Evolutionary conservation across 2,797 vertebrate genomes (phyloP).

Genomic region (Lophotriccus pileatus): DNA sequence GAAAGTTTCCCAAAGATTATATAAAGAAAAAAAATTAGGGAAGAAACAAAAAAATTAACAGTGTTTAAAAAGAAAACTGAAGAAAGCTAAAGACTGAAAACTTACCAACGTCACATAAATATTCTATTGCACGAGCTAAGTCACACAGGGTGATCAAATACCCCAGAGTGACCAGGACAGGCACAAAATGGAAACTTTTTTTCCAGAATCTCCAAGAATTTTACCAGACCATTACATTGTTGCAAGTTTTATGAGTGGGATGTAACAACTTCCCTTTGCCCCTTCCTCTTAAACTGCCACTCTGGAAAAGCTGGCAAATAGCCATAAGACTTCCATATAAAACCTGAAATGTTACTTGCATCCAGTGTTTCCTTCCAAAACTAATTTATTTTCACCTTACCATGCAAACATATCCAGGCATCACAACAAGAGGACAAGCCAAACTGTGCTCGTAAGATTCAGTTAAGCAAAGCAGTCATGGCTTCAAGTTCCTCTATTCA

Average conservation of each 20-base stretch:
- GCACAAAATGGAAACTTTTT: neutral
- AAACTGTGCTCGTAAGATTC: neutral
- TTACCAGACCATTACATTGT: neutral
- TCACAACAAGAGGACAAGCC: neutral
- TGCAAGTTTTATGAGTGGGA: neutral
- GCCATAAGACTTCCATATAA: neutral
- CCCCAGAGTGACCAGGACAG: neutral
- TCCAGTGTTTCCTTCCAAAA: constrained; percentile 3
- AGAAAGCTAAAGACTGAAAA: neutral
- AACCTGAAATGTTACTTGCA: neutral
- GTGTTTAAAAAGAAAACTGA: neutral
- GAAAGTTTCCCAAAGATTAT: neutral
- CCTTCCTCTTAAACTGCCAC: neutral
- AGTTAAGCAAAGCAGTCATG: neutral
- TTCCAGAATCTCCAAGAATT: neutral
- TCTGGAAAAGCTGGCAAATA: neutral
- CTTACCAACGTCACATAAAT: neutral
- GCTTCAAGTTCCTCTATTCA: constrained; percentile 26
- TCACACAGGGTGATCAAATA: neutral
- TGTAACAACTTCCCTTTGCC: neutral
- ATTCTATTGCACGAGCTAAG: neutral
- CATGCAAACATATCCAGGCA: constrained; percentile 1
- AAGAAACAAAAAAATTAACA: neutral
- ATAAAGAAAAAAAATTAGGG: neutral
- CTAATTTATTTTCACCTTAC: neutral